phyloP scores from a whole-genome alignment of 2,113 vertebrate genomes.

The Protomyctophum bolini region DNA sequence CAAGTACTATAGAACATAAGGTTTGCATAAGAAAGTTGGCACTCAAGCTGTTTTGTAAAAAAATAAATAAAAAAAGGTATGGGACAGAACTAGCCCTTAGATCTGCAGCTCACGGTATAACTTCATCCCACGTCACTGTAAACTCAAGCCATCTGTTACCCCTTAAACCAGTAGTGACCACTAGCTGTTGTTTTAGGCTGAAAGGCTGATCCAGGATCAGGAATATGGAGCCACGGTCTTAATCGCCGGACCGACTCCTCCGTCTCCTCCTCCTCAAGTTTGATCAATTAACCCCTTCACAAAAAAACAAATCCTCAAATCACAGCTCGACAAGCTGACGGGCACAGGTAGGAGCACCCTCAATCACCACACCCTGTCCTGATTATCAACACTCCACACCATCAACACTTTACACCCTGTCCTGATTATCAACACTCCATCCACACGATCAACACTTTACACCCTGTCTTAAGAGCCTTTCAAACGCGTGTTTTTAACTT shows the following conservation, averaged over 20 bases:
- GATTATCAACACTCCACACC: constrained; percentile 13
- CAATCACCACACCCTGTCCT: constrained; percentile 42
- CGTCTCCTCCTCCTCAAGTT: constrained; percentile 47
- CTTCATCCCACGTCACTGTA: constrained; percentile 31
- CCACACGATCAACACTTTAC: too few species aligned
- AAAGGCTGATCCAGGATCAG: constrained; percentile 38
- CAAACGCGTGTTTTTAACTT: too few species aligned
- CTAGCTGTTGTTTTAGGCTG: constrained; percentile 74
- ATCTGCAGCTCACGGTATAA: neutral
- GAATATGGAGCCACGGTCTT: constrained; percentile 68
- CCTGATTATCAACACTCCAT: neutral
- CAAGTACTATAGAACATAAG: too few species aligned
- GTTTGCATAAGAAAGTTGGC: too few species aligned
- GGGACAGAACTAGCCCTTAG: neutral
- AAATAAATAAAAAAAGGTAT: too few species aligned
- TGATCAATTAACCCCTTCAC: constrained; percentile 56
- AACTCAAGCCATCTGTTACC: constrained; percentile 1
- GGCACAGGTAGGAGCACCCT: constrained; percentile 70
- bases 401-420: neutral
- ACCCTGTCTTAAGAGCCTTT: too few species aligned
- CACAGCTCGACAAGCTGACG: constrained; percentile 46
- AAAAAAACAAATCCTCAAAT: constrained; percentile 51
- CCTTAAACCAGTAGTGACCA: constrained; percentile 55
- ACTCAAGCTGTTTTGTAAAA: too few species aligned
- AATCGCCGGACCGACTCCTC: constrained; percentile 52